Evolutionary conservation across 2,888 invertebrate species (phyloP).

Genomic region (Sialis fuliginosa): DNA sequence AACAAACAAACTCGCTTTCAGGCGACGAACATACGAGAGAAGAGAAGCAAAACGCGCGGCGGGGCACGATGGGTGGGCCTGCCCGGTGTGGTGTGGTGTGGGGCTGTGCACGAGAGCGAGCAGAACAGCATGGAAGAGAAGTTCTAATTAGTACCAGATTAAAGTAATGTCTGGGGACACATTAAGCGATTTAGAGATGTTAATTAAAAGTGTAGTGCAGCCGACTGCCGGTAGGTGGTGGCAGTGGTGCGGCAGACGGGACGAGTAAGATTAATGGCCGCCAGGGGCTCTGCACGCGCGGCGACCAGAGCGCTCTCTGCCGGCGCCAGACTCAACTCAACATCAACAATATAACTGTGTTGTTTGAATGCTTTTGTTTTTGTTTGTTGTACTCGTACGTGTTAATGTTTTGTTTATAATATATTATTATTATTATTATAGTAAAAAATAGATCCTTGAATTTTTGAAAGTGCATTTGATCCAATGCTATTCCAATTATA

Average conservation of each 20-base stretch:
- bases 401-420: not conserved
- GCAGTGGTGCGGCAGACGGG: constrained; percentile 6
- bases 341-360: constrained; percentile 37
- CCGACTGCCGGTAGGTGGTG: constrained; percentile 7
- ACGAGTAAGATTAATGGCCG: constrained; percentile 24
- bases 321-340: constrained; percentile 36
- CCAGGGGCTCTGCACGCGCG: constrained; percentile 12
- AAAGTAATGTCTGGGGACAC: constrained; percentile 43
- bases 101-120: constrained; percentile 8
- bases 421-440: not conserved
- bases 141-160: constrained; percentile 46
- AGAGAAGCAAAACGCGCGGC: not conserved
- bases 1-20: no score
- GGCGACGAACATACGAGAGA: not conserved
- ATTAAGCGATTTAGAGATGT: constrained; percentile 34
- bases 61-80: not conserved
- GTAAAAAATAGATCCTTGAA: no score
- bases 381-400: not conserved
- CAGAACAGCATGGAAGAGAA: constrained; percentile 19
- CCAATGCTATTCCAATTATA: no score
- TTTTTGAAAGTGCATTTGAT: not conserved
- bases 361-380: not conserved
- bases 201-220: constrained; percentile 30
- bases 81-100: not conserved
- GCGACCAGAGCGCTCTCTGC: constrained; percentile 4